Percentiles rank a stretch among this genome's conserved stretches.
Evolutionary conservation across 1,140 invertebrate species (phyloP).

Genomic region (Neodiprion pinetum): DNA sequence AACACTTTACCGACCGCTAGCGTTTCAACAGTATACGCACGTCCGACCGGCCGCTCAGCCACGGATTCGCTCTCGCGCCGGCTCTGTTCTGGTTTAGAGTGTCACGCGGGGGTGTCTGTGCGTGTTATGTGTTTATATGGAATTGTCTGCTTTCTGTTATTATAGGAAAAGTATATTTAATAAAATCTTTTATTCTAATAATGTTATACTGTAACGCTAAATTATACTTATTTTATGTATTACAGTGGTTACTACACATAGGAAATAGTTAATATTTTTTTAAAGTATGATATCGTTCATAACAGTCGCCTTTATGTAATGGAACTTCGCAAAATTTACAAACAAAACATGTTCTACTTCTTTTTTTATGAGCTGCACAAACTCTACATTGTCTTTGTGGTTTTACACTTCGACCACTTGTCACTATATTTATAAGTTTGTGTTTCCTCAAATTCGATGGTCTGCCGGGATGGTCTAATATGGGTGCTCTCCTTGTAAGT

Average conservation of each 20-base stretch:
- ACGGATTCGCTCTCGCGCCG: slow-evolving; percentile 2
- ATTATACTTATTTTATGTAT: slow-evolving; percentile 8
- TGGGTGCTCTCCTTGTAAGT: slow-evolving; percentile 14
- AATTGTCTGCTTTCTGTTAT: slow-evolving; percentile 7
- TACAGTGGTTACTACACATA: slow-evolving; percentile 5
- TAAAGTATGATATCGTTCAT: slow-evolving; percentile 2
- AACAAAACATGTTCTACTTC: slow-evolving; percentile 5
- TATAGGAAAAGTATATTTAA: neutral
- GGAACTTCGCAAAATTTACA: slow-evolving; percentile 7
- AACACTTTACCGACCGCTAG: slow-evolving; percentile 13
- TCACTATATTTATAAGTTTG: slow-evolving; percentile 16
- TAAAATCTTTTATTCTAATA: slow-evolving; percentile 8
- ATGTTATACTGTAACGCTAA: neutral
- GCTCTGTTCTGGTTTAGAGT: slow-evolving; percentile 6
- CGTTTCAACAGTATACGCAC: neutral
- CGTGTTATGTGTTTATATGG: neutral
- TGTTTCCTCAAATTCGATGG: slow-evolving; percentile 14
- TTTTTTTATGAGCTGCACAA: slow-evolving; percentile 5
- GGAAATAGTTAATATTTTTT: slow-evolving; percentile 2
- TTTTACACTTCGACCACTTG: slow-evolving; percentile 14
- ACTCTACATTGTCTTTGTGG: neutral
- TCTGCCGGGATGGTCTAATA: slow-evolving; percentile 14
- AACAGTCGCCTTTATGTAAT: slow-evolving; percentile 7
- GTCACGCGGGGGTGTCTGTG: slow-evolving; percentile 2
- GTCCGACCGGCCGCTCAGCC: slow-evolving; percentile 3